Percentiles rank a stretch among this genome's conserved stretches.
Evolutionary conservation across 2,797 vertebrate genomes (phyloP).

Genomic region (Oryzias sinensis): DNA sequence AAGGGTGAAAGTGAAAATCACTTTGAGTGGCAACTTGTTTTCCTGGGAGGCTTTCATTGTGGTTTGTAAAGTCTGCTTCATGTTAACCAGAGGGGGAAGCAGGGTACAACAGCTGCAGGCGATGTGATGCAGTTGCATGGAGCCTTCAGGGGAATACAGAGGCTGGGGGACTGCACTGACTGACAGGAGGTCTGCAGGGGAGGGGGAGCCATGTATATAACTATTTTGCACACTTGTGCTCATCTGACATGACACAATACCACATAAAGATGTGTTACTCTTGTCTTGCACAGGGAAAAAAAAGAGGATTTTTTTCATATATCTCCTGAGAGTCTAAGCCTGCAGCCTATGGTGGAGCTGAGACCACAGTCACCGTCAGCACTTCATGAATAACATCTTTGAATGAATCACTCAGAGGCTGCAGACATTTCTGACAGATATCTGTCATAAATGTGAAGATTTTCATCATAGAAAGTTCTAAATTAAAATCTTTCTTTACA

Average conservation of each 20-base stretch:
- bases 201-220: constrained; percentile 54
- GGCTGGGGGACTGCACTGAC: constrained; percentile 41
- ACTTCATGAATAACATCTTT: constrained; percentile 54
- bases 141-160: constrained; percentile 57
- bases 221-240: constrained; percentile 39
- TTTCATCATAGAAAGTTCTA: too few relatives aligned
- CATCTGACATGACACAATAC: constrained; percentile 24
- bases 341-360: constrained; percentile 55
- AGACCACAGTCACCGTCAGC: constrained; percentile 52
- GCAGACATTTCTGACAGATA: too few relatives aligned
- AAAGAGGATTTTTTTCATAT: constrained; percentile 46
- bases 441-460: too few relatives aligned
- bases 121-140: constrained; percentile 52
- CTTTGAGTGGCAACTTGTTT: constrained; percentile 71
- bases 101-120: constrained; percentile 67
- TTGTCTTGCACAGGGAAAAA: constrained; percentile 26
- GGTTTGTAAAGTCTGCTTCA: constrained; percentile 62
- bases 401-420: constrained; percentile 56
- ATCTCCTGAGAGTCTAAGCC: constrained; percentile 47
- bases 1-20: constrained; percentile 59
- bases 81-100: constrained; percentile 60
- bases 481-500: too few relatives aligned
- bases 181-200: constrained; percentile 26
- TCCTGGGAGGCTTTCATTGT: constrained; percentile 62
- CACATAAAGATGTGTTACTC: constrained; percentile 35